These are phyloP conservation scores for Brenthis daphne DNA, from an alignment of 2,888 invertebrate species.

Conservation along the genomic window DNA sequence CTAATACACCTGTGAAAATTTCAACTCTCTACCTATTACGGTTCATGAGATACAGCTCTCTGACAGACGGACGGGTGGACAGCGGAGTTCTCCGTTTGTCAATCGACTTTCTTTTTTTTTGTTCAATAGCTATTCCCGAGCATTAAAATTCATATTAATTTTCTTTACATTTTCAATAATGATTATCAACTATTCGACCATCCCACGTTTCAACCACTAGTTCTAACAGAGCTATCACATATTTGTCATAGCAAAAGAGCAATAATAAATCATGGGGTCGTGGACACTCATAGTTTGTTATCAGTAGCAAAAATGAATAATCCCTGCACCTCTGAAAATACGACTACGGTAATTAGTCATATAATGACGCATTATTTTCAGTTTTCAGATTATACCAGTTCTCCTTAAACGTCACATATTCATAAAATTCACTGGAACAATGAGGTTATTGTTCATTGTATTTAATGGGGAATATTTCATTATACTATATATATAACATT, in stretches of 20 bases:
- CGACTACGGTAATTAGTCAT: constrained; percentile 30
- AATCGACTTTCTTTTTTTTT: too few relatives aligned
- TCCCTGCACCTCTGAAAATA: constrained; percentile 20
- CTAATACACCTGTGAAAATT: too few relatives aligned
- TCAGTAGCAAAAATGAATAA: constrained; percentile 27
- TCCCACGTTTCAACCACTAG: too few relatives aligned
- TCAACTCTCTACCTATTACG: too few relatives aligned
- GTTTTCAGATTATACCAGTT: constrained; percentile 29
- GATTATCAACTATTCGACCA: too few relatives aligned
- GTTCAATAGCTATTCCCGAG: too few relatives aligned
- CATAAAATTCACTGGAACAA: background rate
- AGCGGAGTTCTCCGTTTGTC: too few relatives aligned
- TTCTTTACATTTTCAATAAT: too few relatives aligned
- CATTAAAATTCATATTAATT: too few relatives aligned
- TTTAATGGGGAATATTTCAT: background rate
- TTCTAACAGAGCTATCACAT: too few relatives aligned
- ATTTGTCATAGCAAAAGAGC: background rate
- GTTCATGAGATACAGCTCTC: too few relatives aligned
- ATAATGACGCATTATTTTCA: constrained; percentile 37
- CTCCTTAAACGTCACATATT: background rate
- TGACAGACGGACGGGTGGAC: too few relatives aligned
- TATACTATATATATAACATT: background rate
- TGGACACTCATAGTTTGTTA: constrained; percentile 9
- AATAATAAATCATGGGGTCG: background rate
- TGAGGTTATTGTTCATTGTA: background rate